Evolutionary conservation across 2,113 vertebrate species (phyloP), one percentile per base, ranked within the genome.

Genomic region (Aramus guarauna): DNA sequence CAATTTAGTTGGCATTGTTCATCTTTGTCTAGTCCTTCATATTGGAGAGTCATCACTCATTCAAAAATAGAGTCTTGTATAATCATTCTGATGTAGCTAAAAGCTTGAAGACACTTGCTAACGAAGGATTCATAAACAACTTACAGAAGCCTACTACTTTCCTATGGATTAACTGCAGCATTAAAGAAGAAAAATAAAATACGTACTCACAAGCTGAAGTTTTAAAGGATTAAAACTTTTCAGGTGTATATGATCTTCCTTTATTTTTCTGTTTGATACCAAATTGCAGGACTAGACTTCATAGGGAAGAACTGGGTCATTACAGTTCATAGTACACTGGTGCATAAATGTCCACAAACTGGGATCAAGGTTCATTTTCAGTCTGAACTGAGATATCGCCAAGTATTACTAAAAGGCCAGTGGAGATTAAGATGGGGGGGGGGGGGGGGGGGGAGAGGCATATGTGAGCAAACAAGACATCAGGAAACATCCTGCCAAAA

Each of bases 381-480:
- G 30, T 58, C 67, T 66, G 30, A 88, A 79, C 62, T 56, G 52
- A 87, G 47, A 2, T 59, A 88, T 26, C 71, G 73, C 50, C 39
- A 81, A n/a, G 34, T n/a, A 39, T 29, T 66, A 66, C 55, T 62
- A 48, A 80, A 81, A 77, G 45, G 55, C 19, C 53, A 66, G 21
- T 63, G 16, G 5, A 74, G 60, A 85, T 71, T 26, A 93, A 23
- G 77, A 75, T 0, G 0, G 2, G 24, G 18, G 15, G 43, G 43
- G 16, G 43, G 43, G 11, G 0, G 3, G 27, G 19, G 0, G 3
- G 27, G 19, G 30, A 29, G 36, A 27, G 14, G 45, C 5, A 3
- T n/a, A 63, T 3, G 26, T 26, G 32, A 94, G n/a, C 9, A 5
- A 84, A 86, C 24, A 69, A 9, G 16, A 23, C 10, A 60, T 45